Evolutionary conservation across 2,888 invertebrate genomes (phyloP), one percentile per base, ranked within the genome.

Genomic region (Eupithecia subfuscata): DNA sequence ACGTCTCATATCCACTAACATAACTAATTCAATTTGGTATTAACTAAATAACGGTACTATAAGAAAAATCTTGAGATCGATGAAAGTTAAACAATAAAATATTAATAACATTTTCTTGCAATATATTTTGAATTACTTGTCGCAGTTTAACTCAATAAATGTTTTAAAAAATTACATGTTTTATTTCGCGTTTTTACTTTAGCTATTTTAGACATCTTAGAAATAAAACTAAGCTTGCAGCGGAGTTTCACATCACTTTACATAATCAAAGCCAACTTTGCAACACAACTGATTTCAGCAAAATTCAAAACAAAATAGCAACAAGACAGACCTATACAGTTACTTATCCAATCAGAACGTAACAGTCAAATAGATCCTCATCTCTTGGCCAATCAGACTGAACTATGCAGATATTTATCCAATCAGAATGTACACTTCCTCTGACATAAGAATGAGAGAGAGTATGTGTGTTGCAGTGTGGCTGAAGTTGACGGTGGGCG

Each of bases 401-500:
- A 64, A 12, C 64, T 18, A 64, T 64, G 9, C 16, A 18, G 8
- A 18, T 12, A 18, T 34, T 64, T 18, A 34, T 34, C 64, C 64
- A 64, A 64, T 64, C 18, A 34, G 64, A 18, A 34, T 5, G 22
- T 22, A 56, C 12, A 22, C 6, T 16, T 64, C 64, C 64, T 9
- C 60, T 25, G 60, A 18, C 56, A 65, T 72, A 72, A 73, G 82
- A 80, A 79, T 84, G 83, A 81, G 82, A 86, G 86, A 82, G 88
- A 75, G 91, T 78, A 70, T 92, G 90, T 96, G 96, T 96, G 96
- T 97, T 97, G 91, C 97, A 98, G 98, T 97, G 96, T 97, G 97
- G 94, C 96, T 97, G 95, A 98, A 97, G 96, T 96, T 98, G 95
- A 96, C 96, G 92, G 97, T 98, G 93, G 98, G 98, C 91, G 96